Evolutionary conservation across 2,797 vertebrate genomes (phyloP).

Genomic region (Tiaroga cobitis): DNA sequence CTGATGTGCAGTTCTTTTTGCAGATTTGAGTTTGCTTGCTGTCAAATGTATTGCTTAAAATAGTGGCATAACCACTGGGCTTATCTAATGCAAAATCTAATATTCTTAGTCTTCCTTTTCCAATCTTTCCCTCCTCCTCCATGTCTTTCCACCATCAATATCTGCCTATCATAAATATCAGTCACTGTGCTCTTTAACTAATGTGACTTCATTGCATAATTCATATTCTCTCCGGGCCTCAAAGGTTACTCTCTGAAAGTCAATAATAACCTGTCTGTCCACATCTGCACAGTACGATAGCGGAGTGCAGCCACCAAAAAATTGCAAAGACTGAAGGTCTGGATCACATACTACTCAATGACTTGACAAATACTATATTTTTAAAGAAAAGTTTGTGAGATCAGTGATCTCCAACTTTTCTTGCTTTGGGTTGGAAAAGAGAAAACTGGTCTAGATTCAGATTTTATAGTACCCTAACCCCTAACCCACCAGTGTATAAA

Average conservation of each 20-base stretch:
- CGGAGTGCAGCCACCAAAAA: background rate
- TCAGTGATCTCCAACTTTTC: background rate
- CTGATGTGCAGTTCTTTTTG: conserved; percentile 32
- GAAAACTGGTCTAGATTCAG: background rate
- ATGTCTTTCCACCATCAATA: conserved; percentile 52
- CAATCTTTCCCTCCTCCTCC: conserved; percentile 5
- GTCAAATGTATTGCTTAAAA: conserved; percentile 28
- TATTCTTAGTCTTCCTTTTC: conserved; percentile 31
- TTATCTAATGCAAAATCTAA: conserved; percentile 51
- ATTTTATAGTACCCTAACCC: conserved; percentile 3
- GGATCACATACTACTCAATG: background rate
- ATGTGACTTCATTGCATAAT: conserved; percentile 61
- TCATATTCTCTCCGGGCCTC: conserved; percentile 58
- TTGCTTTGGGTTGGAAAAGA: background rate
- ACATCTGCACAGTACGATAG: conserved; percentile 27
- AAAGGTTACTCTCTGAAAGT: conserved; percentile 62
- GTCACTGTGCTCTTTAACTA: conserved; percentile 62
- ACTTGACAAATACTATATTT: conserved; percentile 10
- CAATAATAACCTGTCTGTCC: conserved; percentile 54
- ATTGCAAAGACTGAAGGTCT: background rate
- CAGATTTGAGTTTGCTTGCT: conserved; percentile 25
- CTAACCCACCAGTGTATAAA: conserved; percentile 29
- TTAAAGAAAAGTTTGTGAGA: background rate
- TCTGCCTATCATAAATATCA: conserved; percentile 58
- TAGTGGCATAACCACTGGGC: conserved; percentile 11